Evolutionary conservation across 2,888 invertebrate species (phyloP).

Genomic region (Eupeodes luniger): DNA sequence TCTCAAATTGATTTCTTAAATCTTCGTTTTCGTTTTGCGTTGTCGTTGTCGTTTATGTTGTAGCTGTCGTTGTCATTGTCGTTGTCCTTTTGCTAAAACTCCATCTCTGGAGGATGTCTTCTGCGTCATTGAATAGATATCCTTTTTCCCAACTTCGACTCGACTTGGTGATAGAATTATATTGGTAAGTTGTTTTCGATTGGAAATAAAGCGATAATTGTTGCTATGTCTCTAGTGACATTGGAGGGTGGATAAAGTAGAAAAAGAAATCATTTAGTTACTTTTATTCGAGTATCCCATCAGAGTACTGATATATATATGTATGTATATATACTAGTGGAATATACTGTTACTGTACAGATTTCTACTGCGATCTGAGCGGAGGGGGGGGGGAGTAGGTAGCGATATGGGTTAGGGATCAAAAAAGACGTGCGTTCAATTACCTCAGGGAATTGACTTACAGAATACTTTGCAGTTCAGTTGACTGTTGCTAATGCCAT

Average conservation of each 20-base stretch:
- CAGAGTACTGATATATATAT: background rate
- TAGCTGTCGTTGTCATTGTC: background rate
- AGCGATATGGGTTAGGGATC: background rate
- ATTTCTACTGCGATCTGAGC: background rate
- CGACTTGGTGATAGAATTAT: conserved; percentile 45
- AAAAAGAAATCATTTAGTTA: conserved; percentile 52
- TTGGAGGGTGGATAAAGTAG: background rate
- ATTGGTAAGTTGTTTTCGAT: conserved; percentile 56
- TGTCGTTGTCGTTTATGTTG: conserved; percentile 34
- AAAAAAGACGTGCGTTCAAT: conserved; percentile 49
- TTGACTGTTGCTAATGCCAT: conserved; percentile 55
- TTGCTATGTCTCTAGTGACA: conserved; percentile 66
- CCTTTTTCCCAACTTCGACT: background rate
- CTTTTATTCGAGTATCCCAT: background rate
- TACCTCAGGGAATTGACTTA: conserved; percentile 67
- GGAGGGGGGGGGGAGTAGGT: too few relatives aligned
- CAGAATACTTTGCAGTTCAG: conserved; percentile 56
- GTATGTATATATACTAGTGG: too few relatives aligned
- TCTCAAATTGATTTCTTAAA: conserved; percentile 73
- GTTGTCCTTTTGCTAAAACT: conserved; percentile 19
- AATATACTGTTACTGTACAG: too few relatives aligned
- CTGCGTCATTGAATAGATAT: conserved; percentile 54
- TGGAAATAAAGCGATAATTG: conserved; percentile 70
- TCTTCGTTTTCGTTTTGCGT: conserved; percentile 47
- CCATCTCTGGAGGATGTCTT: conserved; percentile 51